phyloP scores from a whole-genome alignment of 1,140 invertebrate genomes.

The Zaprionus capensis region DNA sequence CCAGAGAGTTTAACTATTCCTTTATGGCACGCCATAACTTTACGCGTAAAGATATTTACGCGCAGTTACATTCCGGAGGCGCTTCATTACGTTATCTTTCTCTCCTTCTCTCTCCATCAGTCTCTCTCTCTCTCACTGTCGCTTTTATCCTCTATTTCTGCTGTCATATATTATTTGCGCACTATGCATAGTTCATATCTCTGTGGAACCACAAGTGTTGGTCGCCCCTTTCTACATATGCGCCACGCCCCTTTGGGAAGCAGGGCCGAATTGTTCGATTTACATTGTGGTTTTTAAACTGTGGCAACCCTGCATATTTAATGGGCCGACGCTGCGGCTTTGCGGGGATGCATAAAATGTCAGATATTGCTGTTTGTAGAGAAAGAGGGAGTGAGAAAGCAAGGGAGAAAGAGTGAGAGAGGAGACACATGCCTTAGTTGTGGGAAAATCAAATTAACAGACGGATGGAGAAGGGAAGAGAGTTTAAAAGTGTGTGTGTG shows the following conservation, averaged over 20 bases:
- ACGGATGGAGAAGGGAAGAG: not conserved
- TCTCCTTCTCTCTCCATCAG: not conserved
- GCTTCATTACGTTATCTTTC: not conserved
- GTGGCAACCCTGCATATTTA: slow-evolving; percentile 48
- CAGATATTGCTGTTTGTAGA: slow-evolving; percentile 6
- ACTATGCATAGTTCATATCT: slow-evolving; percentile 6
- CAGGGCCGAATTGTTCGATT: slow-evolving; percentile 34
- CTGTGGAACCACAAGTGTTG: slow-evolving; percentile 24
- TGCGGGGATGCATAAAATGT: slow-evolving; percentile 40
- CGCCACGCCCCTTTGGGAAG: slow-evolving; percentile 2
- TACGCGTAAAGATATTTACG: not conserved
- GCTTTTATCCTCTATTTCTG: not conserved
- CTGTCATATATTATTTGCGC: slow-evolving; percentile 5
- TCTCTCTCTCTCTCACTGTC: not conserved
- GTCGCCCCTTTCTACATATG: not conserved
- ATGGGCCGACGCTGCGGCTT: slow-evolving; percentile 26
- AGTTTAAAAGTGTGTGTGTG: not conserved
- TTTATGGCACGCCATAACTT: not conserved
- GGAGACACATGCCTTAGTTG: slow-evolving; percentile 20
- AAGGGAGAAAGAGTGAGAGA: not conserved
- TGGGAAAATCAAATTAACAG: slow-evolving; percentile 37
- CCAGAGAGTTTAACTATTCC: not conserved
- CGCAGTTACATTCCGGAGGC: not conserved
- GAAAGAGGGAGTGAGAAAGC: not conserved
- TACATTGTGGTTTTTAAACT: slow-evolving; percentile 38